A percentile compares a stretch with the other conserved stretches of the same genome.
Conservation (phyloP, 2,113 vertebrate species). For the Butastur rufipennis region DNA sequence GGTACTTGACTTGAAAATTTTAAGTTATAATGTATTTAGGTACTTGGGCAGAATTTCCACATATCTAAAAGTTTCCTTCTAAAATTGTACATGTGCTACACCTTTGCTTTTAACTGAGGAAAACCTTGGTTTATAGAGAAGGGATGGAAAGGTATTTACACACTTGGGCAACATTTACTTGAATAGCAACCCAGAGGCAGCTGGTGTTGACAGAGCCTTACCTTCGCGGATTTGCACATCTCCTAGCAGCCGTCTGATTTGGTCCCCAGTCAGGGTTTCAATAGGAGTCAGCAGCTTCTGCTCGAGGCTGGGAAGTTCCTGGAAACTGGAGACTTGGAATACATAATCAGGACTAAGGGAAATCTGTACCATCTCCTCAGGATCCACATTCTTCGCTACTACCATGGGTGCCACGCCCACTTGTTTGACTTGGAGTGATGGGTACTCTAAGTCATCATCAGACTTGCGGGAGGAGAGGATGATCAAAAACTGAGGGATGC, state of each 20-base stretch:
- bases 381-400: constrained; percentile 79
- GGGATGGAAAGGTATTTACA: neutral
- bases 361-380: constrained; percentile 81
- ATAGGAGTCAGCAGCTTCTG: constrained; percentile 81
- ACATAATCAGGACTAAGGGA: constrained; percentile 82
- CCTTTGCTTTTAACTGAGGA: neutral
- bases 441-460: constrained; percentile 78
- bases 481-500: constrained; percentile 91
- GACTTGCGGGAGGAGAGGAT: constrained; percentile 85
- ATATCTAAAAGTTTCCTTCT: neutral
- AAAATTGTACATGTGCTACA: neutral
- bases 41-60: neutral
- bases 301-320: constrained; percentile 80
- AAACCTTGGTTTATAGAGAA: neutral
- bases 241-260: constrained; percentile 63
- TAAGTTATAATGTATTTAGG: neutral
- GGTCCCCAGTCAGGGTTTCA: constrained; percentile 73
- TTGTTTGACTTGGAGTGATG: constrained; percentile 82
- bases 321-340: constrained; percentile 82
- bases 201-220: neutral
- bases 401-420: constrained; percentile 80
- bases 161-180: neutral
- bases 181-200: neutral
- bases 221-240: neutral
- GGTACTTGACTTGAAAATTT: neutral